phyloP scores from a whole-genome alignment of 2,888 invertebrate genomes.

The Cataglyphis albicans region DNA sequence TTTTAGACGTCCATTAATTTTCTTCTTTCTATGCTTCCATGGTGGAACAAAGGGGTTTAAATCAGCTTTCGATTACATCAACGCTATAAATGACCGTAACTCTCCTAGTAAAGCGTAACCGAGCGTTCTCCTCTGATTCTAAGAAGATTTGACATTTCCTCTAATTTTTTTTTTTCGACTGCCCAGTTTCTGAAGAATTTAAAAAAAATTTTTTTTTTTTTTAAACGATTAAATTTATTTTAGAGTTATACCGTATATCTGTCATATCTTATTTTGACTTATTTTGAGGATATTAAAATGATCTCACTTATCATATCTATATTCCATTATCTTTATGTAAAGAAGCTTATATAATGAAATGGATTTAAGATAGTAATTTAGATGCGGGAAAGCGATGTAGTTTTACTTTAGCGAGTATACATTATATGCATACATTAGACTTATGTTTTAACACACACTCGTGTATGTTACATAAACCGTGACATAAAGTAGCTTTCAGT shows the following conservation, averaged over 20 bases:
- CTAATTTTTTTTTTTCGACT: not conserved
- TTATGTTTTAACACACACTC: slow-evolving; percentile 7
- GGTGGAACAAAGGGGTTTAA: not conserved
- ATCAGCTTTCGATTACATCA: slow-evolving; percentile 13
- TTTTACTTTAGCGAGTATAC: not conserved
- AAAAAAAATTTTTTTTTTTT: no score
- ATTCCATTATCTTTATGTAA: not conserved
- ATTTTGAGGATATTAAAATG: slow-evolving; percentile 4
- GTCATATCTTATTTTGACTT: not conserved
- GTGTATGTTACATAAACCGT: slow-evolving; percentile 4
- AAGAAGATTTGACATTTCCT: not conserved
- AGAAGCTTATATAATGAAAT: not conserved
- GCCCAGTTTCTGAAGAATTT: not conserved
- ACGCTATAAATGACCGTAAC: slow-evolving; percentile 13
- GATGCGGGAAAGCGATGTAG: not conserved
- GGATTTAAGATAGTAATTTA: slow-evolving; percentile 7
- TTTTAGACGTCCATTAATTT: slow-evolving; percentile 21
- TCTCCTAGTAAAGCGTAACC: not conserved
- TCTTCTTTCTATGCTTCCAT: not conserved
- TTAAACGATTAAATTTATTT: not conserved
- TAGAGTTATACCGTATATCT: not conserved
- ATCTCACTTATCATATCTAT: not conserved
- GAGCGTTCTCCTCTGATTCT: not conserved
- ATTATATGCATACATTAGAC: not conserved
- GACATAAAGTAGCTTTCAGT: slow-evolving; percentile 17